Evolutionary conservation across 2,797 vertebrate species (phyloP), one percentile per base, ranked within the genome.

Genomic region (Eupleurogrammus muticus): DNA sequence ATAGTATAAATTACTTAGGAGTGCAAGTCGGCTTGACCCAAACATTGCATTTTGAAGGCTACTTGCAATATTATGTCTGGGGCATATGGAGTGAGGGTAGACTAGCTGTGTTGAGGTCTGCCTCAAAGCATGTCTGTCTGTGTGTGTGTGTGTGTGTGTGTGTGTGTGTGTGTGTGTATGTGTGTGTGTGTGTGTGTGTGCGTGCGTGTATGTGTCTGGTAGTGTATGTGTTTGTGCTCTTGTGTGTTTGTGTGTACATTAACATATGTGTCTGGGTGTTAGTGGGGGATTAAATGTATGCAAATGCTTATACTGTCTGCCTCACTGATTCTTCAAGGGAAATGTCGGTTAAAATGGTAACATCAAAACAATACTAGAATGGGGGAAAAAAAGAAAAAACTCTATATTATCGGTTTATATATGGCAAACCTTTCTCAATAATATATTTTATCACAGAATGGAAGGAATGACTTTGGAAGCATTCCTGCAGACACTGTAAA

Each of bases 1-100:
- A 92, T 88, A 95, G 96, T 96, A 96, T 96, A 97, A 98, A 98
- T 98, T 97, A 97, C 96, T 97, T 96, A 97, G 93, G 95, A 95
- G 95, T 95, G 93, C 91, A 95, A 95, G 93, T 93, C 89, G 92
- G 94, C 95, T 95, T 96, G 96, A 98, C 97, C 97, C 93, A 91
- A 95, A 95, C 94, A 93, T 92, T 90, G 93, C 90, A 90, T 94
- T 93, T 94, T 89, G 89, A 95, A 93, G 91, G 89, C 84, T 84
- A 90, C 91, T 95, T 90, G 92, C 90, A 90, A 94, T 93, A 90
- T 86, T 88, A 84, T 90, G 87, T 91, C 89, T 91, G 59, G 71
- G 66, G 77, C 88, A 86, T 87, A 84, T 87, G 88, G 87, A 81
- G 77, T 61, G 73, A 77, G 80, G 77, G 73, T 44, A 58, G 63